These are phyloP conservation scores for Felis catus DNA, from an alignment of 2,113 vertebrate genomes.

Conservation along the genomic window F.catus_Fca126_mat1.0 CM031412.1:141156501-141157000, in stretches of 20 bases:
- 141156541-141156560: constrained; percentile 49
- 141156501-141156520: constrained; percentile 30
- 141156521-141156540: background rate
- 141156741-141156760: constrained; percentile 12
- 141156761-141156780: background rate
- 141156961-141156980: background rate
- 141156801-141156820: background rate
- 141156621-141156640: background rate
- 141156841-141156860: constrained; percentile 41
- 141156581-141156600: constrained; percentile 42
- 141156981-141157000: background rate
- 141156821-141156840: constrained; percentile 21
- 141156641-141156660: background rate
- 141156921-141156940: background rate
- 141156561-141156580: constrained; percentile 59
- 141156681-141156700: background rate
- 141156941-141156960: background rate
- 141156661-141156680: background rate
- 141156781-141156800: background rate
- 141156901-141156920: constrained; percentile 19
- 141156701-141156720: background rate
- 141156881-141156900: constrained; percentile 45
- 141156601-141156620: constrained; percentile 39
- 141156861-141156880: constrained; percentile 23
- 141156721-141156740: background rate